Evolutionary conservation across 1,140 invertebrate genomes (phyloP), one percentile per base, ranked within the genome.

Genomic region (roundworm (Caenorhabditis elegans)): DNA sequence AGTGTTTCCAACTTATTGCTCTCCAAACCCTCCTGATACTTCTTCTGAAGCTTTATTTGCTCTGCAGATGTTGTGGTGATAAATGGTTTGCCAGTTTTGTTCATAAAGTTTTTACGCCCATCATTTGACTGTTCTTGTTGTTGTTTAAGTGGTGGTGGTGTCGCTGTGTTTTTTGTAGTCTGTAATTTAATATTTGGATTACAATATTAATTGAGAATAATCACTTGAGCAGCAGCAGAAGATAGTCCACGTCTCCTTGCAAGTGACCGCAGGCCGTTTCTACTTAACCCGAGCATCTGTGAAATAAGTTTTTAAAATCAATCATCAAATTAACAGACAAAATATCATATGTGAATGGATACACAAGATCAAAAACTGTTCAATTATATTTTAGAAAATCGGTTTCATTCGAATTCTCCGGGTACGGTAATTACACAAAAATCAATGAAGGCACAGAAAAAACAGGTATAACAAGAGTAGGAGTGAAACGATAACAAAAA

Each of bases 391-490:
- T 60, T 17, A 0, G 17, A 19, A n/a, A 31, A 65, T 39, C 13
- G 10, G 26, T 22, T 70, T 70, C 60, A 70, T 70, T 70, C 34
- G 60, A 31, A 60, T 60, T 13, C 13, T 60, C n/a, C 10, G n/a
- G 60, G 10, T 43, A 70, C 39, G 39, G 39, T 43, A n/a, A 48
- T 53, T 26, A 65, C 31, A 70, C 34, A 39, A 70, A 39, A 70
- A 70, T 31, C 22, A 34, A 70, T 6, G 24, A 26, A 70, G 31
- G 60, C 60, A 70, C 34, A 70, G 31, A 70, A 39, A 43, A 70
- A 70, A 70, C 60, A 36, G 39, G 60, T 70, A 70, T 3, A 70
- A 70, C 60, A 70, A 70, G 60, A 70, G 8, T 70, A 70, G 10
- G 19, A 26, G 2, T 19, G 28, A 39, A 70, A 70, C 60, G 26